Percentiles rank a stretch among this genome's conserved stretches.
These are phyloP conservation scores for Cynopterus sphinx DNA, from an alignment of 2,797 vertebrate species.

Conservation along the genomic window DNA sequence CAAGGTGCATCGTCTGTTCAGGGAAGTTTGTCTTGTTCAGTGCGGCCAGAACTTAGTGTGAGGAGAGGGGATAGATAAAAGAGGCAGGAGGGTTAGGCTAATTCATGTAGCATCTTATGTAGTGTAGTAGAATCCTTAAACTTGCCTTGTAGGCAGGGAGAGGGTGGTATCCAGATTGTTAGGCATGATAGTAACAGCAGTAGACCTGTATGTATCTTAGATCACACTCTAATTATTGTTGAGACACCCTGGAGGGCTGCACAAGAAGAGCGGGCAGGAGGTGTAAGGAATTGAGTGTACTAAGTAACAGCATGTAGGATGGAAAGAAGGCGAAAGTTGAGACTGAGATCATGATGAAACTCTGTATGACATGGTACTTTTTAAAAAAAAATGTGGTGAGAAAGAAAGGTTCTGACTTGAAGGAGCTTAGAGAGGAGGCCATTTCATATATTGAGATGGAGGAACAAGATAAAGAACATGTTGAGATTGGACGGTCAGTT, in stretches of 20 bases:
- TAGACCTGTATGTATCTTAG: background rate
- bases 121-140: background rate
- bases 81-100: background rate
- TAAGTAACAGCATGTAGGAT: background rate
- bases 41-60: background rate
- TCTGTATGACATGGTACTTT: background rate
- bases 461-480: background rate
- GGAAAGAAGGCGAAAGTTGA: background rate
- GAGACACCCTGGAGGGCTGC: background rate
- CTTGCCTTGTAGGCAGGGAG: background rate
- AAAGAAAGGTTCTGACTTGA: background rate
- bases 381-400: background rate
- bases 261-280: accelerated
- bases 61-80: background rate
- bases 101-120: background rate
- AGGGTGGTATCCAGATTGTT: background rate
- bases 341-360: background rate
- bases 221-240: background rate
- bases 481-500: background rate
- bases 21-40: background rate
- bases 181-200: background rate
- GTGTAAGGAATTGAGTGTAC: background rate
- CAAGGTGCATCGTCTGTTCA: background rate
- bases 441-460: background rate
- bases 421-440: background rate